Base-by-base conservation (phyloP, 1,140 invertebrate species). In the Caenorhabditis brenneri region DNA sequence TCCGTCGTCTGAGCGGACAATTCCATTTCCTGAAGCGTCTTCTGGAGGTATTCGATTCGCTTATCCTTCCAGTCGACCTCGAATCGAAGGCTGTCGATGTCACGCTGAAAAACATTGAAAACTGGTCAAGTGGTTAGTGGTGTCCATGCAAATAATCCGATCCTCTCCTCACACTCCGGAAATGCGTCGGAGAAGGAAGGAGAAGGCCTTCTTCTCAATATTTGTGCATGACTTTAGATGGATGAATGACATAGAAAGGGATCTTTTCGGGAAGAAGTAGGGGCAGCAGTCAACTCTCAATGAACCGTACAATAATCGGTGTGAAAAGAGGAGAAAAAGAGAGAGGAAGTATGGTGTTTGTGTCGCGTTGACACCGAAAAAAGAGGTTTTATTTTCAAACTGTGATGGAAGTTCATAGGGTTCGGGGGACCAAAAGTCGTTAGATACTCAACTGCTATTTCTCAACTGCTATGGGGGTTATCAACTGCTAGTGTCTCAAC, bases 41-140 rank as follows among this genome's bases (percentile, higher is more conserved):
- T 65, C 60, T 83, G 81, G 7, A 83, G 42, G 36, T 49, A 83
- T 51, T 83, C 81, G 55, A 83, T 83, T 19, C 81, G 81, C 48
- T 55, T 74, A 60, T 83, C 81, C 42, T 83, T 83, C 81, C 81
- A 83, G 39, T 74, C 81, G 81, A 83, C 74, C 53, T 83, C 81
- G 81, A 74, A 83, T 10, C 81, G 81, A 27, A 83, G 53, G 24
- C 81, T 83, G 81, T 83, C 81, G 29, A 83, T 83, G 81, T 83
- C 81, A 51, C 74, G 60, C 81, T 83, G 81, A 4, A 83, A 83
- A 2, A 4, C 29, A 39, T 33, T 6, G 24, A 74, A 3, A 36
- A 29, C 22, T 24, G 29, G 58, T n/a, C 3, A 65, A 65, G 29
- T 6, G 58, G 7, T 2, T 36, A 65, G 33, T 6, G 15, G 22